phyloP scores from a whole-genome alignment of 2,888 invertebrate genomes.

The Eucera pruinosa region DNA sequence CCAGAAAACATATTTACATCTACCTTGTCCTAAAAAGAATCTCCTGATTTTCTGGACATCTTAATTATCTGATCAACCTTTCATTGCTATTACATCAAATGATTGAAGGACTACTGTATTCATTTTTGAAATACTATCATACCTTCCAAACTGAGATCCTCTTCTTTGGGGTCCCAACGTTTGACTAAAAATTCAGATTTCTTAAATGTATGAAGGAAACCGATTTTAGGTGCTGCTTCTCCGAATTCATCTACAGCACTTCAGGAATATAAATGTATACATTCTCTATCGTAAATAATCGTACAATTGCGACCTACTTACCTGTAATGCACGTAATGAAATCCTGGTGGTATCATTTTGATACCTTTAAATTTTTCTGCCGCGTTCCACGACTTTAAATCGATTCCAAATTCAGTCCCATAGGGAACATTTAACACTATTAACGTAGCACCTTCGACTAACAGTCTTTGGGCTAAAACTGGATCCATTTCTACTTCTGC shows the following conservation, averaged over 20 bases:
- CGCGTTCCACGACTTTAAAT: conserved; percentile 95
- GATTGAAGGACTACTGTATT: too few species aligned
- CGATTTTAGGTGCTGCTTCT: conserved; percentile 87
- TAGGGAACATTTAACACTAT: conserved; percentile 94
- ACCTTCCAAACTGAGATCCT: conserved; percentile 88
- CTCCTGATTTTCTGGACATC: too few species aligned
- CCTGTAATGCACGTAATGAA: conserved; percentile 97
- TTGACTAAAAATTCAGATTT: conserved; percentile 93
- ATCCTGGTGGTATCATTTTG: conserved; percentile 99
- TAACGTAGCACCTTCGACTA: conserved; percentile 92
- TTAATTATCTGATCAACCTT: too few species aligned
- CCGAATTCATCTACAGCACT: conserved; percentile 86
- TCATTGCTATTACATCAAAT: too few species aligned
- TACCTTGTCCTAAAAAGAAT: too few species aligned
- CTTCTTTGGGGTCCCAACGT: conserved; percentile 92
- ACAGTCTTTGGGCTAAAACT: conserved; percentile 90
- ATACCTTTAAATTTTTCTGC: conserved; percentile 97
- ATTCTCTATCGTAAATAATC: conserved; percentile 38
- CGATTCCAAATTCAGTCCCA: conserved; percentile 98
- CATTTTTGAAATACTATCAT: conserved; percentile 67
- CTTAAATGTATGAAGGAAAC: conserved; percentile 94
- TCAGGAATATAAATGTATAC: conserved; percentile 43
- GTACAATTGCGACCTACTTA: conserved; percentile 82
- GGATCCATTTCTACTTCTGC: conserved; percentile 88
- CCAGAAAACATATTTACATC: too few species aligned